Evolutionary conservation across 1,140 invertebrate genomes (phyloP).

Genomic region (Elymnias hypermnestra): DNA sequence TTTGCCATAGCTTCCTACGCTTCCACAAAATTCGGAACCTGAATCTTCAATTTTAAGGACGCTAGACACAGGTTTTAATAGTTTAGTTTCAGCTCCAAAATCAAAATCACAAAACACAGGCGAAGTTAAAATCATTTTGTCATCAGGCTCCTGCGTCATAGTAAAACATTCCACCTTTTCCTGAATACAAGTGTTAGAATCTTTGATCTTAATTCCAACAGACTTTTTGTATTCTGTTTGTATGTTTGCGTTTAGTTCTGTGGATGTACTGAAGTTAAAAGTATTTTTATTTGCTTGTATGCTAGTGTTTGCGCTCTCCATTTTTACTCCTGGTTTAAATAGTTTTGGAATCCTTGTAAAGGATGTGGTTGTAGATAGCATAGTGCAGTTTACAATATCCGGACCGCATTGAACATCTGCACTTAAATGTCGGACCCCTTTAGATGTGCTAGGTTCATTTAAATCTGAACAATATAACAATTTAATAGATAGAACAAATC

Average conservation of each 20-base stretch:
- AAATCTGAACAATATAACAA: too few species aligned
- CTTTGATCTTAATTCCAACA: conserved; percentile 46
- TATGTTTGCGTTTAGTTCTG: conserved; percentile 6
- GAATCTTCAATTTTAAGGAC: conserved; percentile 26
- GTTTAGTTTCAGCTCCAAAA: conserved; percentile 20
- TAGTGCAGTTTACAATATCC: conserved; percentile 26
- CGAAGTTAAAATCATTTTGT: background rate
- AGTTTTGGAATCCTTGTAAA: conserved; percentile 31
- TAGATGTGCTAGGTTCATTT: conserved; percentile 64
- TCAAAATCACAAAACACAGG: background rate
- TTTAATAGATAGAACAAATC: too few species aligned
- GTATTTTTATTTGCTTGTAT: conserved; percentile 17
- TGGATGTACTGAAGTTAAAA: conserved; percentile 35
- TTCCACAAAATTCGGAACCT: conserved; percentile 24
- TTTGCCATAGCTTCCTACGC: conserved; percentile 21
- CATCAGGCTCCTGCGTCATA: conserved; percentile 19
- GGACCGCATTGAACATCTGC: conserved; percentile 64
- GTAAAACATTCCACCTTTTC: conserved; percentile 23
- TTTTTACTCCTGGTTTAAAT: conserved; percentile 36
- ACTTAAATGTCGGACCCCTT: conserved; percentile 49
- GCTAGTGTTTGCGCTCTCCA: conserved; percentile 28
- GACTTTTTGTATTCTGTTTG: conserved; percentile 8
- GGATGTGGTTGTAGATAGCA: conserved; percentile 36
- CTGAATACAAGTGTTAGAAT: conserved; percentile 35
- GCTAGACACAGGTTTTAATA: conserved; percentile 24